A percentile compares a stretch with the other conserved stretches of the same genome.
Evolutionary conservation across 2,113 vertebrate genomes (phyloP).

Genomic region (Conger conger): DNA sequence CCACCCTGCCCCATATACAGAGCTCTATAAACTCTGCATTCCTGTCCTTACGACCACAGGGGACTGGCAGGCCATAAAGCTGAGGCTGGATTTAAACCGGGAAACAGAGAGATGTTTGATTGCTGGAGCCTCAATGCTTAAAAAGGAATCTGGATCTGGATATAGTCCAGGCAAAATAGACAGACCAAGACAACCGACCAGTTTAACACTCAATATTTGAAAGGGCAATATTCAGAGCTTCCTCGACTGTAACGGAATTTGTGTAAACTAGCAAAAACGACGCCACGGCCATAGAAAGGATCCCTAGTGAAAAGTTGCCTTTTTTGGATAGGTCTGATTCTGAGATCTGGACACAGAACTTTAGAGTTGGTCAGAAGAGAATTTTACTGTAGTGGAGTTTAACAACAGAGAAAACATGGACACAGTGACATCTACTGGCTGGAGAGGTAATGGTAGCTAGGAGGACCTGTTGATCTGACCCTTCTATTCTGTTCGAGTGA

Average conservation of each 20-base stretch:
- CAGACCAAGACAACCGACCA: neutral
- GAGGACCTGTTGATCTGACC: neutral
- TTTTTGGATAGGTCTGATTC: neutral
- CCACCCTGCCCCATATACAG: neutral
- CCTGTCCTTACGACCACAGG: neutral
- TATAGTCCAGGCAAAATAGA: neutral
- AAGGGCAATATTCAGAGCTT: neutral
- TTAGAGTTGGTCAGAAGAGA: neutral
- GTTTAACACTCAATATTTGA: neutral
- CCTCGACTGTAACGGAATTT: neutral
- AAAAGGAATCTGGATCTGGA: neutral
- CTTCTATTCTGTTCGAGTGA: neutral
- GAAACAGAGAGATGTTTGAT: neutral
- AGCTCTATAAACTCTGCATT: neutral
- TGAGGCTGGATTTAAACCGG: neutral
- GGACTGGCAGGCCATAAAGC: neutral
- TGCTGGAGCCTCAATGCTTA: neutral
- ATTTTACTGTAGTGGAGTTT: neutral
- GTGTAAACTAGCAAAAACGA: neutral
- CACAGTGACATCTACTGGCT: neutral
- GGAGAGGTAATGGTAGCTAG: neutral
- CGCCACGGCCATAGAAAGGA: neutral
- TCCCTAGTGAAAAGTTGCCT: neutral
- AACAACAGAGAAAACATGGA: neutral
- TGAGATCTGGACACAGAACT: neutral